Conservation (phyloP, 2,888 invertebrate genomes). For the Melieria crassipennis region DNA sequence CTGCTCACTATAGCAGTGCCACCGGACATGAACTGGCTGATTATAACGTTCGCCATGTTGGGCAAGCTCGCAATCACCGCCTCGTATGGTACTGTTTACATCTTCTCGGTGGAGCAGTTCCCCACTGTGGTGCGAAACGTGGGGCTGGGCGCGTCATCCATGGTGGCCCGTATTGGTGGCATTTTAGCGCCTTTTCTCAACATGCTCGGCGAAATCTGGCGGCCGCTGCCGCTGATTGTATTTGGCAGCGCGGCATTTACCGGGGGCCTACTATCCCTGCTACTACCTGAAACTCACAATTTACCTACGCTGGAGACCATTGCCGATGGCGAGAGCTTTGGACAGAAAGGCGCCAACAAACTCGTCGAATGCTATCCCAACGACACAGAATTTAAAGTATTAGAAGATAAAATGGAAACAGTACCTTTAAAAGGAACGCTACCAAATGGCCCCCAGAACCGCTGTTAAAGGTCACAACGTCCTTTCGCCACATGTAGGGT, state of each 20-base stretch:
- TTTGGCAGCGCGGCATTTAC: constrained; percentile 78
- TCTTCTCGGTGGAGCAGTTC: constrained; percentile 79
- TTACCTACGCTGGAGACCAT: constrained; percentile 82
- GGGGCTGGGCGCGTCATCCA: constrained; percentile 86
- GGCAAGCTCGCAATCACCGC: constrained; percentile 79
- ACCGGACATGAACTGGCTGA: constrained; percentile 67
- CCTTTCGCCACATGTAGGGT: neutral
- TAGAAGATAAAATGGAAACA: constrained; percentile 42
- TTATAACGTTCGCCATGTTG: constrained; percentile 73
- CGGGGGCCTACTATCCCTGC: constrained; percentile 76
- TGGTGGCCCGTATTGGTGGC: constrained; percentile 83
- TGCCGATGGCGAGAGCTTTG: constrained; percentile 79
- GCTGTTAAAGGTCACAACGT: constrained; percentile 1
- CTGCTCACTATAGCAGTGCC: constrained; percentile 72
- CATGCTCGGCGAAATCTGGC: constrained; percentile 70
- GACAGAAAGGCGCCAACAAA: constrained; percentile 53
- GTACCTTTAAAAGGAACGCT: constrained; percentile 47
- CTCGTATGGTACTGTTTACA: constrained; percentile 78
- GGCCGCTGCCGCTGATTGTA: constrained; percentile 76
- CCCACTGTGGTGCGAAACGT: constrained; percentile 84
- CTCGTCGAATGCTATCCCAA: neutral
- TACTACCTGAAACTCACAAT: constrained; percentile 82
- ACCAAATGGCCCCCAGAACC: neutral
- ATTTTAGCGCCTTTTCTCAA: constrained; percentile 79
- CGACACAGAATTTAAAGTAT: constrained; percentile 44